Percentiles rank a stretch among this genome's conserved stretches.
These are phyloP conservation scores for Orcinus orca DNA, from an alignment of 2,113 vertebrate genomes.

Conservation along the genomic window DNA sequence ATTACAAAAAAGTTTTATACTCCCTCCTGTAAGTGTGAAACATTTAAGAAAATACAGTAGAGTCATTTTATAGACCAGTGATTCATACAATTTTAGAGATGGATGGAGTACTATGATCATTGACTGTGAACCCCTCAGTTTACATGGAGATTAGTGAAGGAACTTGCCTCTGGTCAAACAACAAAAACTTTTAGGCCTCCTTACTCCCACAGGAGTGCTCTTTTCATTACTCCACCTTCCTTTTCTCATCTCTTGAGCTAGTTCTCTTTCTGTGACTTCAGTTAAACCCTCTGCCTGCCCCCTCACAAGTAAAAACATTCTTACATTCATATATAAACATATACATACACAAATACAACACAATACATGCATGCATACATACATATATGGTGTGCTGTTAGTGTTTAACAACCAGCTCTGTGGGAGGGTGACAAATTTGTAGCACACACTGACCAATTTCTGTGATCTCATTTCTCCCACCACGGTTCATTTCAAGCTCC, in stretches of 20 bases:
- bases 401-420: neutral
- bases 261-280: neutral
- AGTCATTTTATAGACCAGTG: neutral
- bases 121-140: neutral
- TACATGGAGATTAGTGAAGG: neutral
- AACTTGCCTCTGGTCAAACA: neutral
- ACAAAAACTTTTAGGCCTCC: too few species aligned
- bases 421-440: neutral
- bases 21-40: neutral
- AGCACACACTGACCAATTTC: neutral
- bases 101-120: neutral
- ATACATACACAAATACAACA: too few species aligned
- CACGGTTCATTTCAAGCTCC: neutral
- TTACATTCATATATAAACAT: neutral
- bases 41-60: neutral
- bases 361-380: too few species aligned
- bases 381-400: neutral
- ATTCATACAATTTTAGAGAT: neutral
- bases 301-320: neutral
- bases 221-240: neutral
- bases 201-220: neutral
- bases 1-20: neutral
- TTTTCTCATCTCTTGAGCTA: neutral
- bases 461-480: neutral
- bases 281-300: neutral